Evolutionary conservation across 1,140 invertebrate genomes (phyloP).

Genomic region (Drosophila dunni): DNA sequence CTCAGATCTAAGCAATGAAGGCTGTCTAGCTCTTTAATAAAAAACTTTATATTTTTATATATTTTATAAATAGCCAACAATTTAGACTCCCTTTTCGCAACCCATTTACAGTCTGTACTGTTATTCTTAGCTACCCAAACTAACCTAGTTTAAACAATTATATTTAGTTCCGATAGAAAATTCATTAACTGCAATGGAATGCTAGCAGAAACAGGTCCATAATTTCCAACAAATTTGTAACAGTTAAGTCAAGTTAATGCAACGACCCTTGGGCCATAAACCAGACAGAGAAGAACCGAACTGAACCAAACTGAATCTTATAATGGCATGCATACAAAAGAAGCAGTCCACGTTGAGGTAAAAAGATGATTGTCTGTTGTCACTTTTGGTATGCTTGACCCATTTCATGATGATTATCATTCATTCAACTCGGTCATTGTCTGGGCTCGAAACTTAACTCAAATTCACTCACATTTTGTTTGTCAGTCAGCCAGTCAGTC

Average conservation of each 20-base stretch:
- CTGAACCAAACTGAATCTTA: slow-evolving; percentile 11
- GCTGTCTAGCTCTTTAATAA: too few relatives aligned
- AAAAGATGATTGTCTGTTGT: slow-evolving; percentile 58
- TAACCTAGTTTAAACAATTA: background rate
- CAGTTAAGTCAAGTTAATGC: slow-evolving; percentile 47
- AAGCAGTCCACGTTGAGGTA: slow-evolving; percentile 1
- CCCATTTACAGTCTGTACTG: too few relatives aligned
- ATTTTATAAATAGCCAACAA: too few relatives aligned
- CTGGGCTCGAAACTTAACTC: slow-evolving; percentile 20
- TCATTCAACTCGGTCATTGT: slow-evolving; percentile 58
- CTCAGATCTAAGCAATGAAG: slow-evolving; percentile 4
- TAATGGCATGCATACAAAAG: slow-evolving; percentile 5
- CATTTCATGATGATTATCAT: slow-evolving; percentile 70
- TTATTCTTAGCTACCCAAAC: too few relatives aligned
- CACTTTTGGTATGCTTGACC: slow-evolving; percentile 76
- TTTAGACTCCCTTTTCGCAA: too few relatives aligned
- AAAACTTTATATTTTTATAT: too few relatives aligned
- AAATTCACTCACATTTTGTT: slow-evolving; percentile 30
- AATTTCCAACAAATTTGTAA: slow-evolving; percentile 20
- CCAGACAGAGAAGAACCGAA: background rate
- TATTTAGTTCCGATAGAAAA: slow-evolving; percentile 6
- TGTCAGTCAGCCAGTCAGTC: slow-evolving; percentile 14
- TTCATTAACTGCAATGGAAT: slow-evolving; percentile 35
- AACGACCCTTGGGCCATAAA: slow-evolving; percentile 21
- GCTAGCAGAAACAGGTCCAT: background rate